phyloP scores from a whole-genome alignment of 2,888 invertebrate species.

The Aplocera efformata region DNA sequence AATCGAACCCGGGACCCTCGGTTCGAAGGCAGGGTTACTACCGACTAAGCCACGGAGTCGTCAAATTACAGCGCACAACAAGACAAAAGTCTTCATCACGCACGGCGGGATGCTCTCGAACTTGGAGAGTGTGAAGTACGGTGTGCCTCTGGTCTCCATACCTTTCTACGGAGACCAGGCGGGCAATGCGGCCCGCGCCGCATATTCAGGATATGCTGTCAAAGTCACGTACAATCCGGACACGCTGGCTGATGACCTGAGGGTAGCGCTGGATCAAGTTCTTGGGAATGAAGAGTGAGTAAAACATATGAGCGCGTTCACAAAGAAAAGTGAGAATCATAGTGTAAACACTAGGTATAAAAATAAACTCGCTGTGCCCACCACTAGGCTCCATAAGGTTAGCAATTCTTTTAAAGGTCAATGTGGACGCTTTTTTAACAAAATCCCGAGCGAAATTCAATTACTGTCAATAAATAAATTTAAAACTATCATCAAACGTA shows the following conservation, averaged over 20 bases:
- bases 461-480: too few relatives aligned
- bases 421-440: too few relatives aligned
- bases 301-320: not conserved
- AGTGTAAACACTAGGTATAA: too few relatives aligned
- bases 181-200: slow-evolving; percentile 35
- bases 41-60: too few relatives aligned
- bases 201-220: slow-evolving; percentile 33
- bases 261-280: slow-evolving; percentile 30
- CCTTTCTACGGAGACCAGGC: slow-evolving; percentile 49
- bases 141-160: slow-evolving; percentile 38
- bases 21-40: too few relatives aligned
- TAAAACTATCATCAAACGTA: too few relatives aligned
- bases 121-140: slow-evolving; percentile 37
- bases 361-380: too few relatives aligned
- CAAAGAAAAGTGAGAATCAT: too few relatives aligned
- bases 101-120: slow-evolving; percentile 46
- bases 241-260: slow-evolving; percentile 27
- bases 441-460: too few relatives aligned
- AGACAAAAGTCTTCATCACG: slow-evolving; percentile 42
- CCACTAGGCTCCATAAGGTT: too few relatives aligned
- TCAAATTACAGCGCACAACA: slow-evolving; percentile 40
- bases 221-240: slow-evolving; percentile 25
- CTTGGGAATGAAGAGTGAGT: slow-evolving; percentile 34
- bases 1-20: too few relatives aligned
- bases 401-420: too few relatives aligned